Conservation (phyloP, 2,888 invertebrate genomes). For the Ormyrus labotus region DNA sequence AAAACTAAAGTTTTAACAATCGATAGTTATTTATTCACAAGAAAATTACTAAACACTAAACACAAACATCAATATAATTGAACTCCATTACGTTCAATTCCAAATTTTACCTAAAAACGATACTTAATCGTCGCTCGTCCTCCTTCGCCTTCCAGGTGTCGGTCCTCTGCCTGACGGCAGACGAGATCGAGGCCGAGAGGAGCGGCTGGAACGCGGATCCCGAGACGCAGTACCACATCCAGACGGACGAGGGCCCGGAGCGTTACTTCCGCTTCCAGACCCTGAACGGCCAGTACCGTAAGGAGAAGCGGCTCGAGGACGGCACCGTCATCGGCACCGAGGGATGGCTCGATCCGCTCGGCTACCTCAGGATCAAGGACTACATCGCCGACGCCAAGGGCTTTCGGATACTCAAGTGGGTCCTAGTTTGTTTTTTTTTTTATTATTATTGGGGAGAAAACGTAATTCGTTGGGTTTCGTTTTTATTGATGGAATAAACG, state of each 20-base stretch:
- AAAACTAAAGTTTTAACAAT: too few relatives aligned
- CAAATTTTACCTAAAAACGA: too few relatives aligned
- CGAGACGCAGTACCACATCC: conserved; percentile 91
- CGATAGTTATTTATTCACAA: too few relatives aligned
- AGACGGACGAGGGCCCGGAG: conserved; percentile 94
- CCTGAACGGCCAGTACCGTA: conserved; percentile 90
- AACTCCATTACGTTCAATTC: too few relatives aligned
- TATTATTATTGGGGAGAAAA: too few relatives aligned
- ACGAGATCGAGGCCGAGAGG: conserved; percentile 71
- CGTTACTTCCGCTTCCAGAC: conserved; percentile 93
- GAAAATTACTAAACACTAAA: too few relatives aligned
- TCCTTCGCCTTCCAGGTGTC: conserved; percentile 64
- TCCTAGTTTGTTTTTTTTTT: not conserved
- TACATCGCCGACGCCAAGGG: conserved; percentile 92
- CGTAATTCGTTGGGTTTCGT: not conserved
- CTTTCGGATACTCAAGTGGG: conserved; percentile 84
- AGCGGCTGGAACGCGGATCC: conserved; percentile 80
- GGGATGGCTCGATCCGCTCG: conserved; percentile 92
- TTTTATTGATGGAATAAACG: not conserved
- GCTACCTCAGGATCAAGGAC: conserved; percentile 87
- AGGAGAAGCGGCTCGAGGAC: conserved; percentile 90
- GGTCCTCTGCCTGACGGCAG: conserved; percentile 69
- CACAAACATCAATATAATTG: too few relatives aligned
- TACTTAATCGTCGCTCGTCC: too few relatives aligned
- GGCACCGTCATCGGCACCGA: conserved; percentile 92